Evolutionary conservation across 2,797 vertebrate genomes (phyloP).

Genomic region (Bufotes viridis): DNA sequence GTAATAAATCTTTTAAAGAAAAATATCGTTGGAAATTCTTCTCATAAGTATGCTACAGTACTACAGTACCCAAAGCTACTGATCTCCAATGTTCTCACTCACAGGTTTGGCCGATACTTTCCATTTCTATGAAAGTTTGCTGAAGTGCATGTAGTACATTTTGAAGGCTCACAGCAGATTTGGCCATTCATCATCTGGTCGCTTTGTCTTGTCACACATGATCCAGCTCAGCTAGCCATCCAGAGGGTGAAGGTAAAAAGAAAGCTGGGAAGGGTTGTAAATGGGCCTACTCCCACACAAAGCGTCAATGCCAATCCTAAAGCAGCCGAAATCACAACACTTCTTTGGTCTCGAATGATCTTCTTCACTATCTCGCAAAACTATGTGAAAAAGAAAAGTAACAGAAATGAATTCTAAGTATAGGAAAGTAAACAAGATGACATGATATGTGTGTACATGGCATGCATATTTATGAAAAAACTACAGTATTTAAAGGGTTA

Average conservation of each 20-base stretch:
- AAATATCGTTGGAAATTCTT: neutral
- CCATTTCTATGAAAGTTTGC: neutral
- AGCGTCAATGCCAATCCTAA: constrained; percentile 78
- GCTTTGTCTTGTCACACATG: neutral
- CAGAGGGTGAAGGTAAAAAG: constrained; percentile 89
- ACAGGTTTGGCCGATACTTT: neutral
- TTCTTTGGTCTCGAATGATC: constrained; percentile 88
- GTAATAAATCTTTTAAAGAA: neutral
- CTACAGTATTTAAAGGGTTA: neutral
- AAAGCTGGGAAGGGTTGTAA: constrained; percentile 77
- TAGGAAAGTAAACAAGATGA: neutral
- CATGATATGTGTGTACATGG: too few relatives aligned
- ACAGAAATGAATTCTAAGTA: neutral
- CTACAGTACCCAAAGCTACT: neutral
- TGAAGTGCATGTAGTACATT: neutral
- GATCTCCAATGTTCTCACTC: constrained; percentile 8
- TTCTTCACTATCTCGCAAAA: constrained; percentile 90
- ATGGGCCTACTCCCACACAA: constrained; percentile 79
- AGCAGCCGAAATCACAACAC: constrained; percentile 80
- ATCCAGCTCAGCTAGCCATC: constrained; percentile 83
- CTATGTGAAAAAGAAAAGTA: constrained; percentile 71
- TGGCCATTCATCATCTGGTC: neutral
- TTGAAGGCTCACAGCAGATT: neutral
- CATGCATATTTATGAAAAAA: too few relatives aligned
- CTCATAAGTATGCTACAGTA: neutral